These are phyloP conservation scores for Ibidorhyncha struthersii DNA, from an alignment of 2,113 vertebrate genomes.

Conservation along the genomic window DNA sequence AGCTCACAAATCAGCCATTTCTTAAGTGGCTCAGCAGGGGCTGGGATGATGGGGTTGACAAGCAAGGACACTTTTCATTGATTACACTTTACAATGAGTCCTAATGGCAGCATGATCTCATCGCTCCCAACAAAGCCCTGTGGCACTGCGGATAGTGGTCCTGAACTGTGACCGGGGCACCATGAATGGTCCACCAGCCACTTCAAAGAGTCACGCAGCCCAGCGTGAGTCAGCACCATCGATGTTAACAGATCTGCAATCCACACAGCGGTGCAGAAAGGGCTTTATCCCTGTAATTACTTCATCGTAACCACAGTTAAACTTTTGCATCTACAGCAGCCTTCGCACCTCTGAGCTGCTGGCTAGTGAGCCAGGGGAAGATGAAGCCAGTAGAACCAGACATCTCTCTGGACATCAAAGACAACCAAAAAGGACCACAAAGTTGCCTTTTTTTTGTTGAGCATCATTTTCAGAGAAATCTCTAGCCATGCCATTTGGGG, in stretches of 20 bases:
- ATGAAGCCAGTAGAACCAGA: neutral
- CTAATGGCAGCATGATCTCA: neutral
- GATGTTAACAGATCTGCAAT: neutral
- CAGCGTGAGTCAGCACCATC: neutral
- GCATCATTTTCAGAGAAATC: neutral
- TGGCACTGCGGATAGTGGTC: neutral
- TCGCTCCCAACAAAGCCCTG: neutral
- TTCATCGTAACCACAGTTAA: neutral
- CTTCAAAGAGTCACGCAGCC: neutral
- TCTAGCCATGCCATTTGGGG: neutral
- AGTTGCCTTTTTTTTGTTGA: neutral
- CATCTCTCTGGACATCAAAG: neutral
- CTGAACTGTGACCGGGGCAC: neutral
- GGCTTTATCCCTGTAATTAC: neutral
- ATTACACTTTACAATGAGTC: neutral
- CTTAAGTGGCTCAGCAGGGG: neutral
- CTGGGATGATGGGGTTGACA: neutral
- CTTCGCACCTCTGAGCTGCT: neutral
- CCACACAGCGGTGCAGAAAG: neutral
- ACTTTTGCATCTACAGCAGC: neutral
- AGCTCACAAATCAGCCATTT: neutral
- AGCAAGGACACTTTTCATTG: neutral
- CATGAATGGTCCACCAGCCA: rapidly evolving
- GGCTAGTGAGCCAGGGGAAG: neutral
- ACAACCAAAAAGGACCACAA: neutral